Evolutionary conservation across 2,797 vertebrate genomes (phyloP).

Genomic region (Furcifer pardalis): DNA sequence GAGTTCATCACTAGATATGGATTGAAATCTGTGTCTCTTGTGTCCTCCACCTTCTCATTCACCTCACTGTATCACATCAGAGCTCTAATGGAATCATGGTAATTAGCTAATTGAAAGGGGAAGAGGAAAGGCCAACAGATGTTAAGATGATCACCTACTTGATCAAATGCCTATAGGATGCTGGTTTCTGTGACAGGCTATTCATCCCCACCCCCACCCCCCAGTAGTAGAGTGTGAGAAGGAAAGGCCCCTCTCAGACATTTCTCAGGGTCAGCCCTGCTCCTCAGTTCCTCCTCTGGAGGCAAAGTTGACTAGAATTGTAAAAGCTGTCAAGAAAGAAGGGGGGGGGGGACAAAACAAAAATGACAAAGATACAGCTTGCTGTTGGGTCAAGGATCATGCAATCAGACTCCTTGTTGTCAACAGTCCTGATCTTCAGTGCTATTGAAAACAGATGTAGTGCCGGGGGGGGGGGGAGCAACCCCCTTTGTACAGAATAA

Average conservation of each 20-base stretch:
- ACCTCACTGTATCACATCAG: not conserved
- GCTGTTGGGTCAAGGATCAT: constrained; percentile 58
- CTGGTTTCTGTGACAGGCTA: rapidly evolving
- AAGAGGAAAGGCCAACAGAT: not conserved
- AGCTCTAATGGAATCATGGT: not conserved
- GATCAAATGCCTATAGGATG: not conserved
- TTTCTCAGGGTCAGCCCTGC: constrained; percentile 40
- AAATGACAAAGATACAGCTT: constrained; percentile 45
- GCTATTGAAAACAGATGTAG: constrained; percentile 59
- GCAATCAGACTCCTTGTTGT: constrained; percentile 63
- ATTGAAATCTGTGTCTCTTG: not conserved
- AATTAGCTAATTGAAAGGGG: not conserved
- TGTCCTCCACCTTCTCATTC: not conserved
- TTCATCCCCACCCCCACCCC: not conserved
- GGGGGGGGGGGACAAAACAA: too few relatives aligned
- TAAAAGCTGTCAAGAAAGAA: constrained; percentile 63
- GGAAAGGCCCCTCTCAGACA: constrained; percentile 49
- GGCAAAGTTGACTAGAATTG: constrained; percentile 50
- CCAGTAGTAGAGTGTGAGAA: constrained; percentile 5
- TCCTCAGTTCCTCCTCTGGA: constrained; percentile 36
- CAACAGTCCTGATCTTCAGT: constrained; percentile 62
- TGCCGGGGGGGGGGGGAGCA: constrained; percentile 70
- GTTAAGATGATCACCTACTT: constrained; percentile 54
- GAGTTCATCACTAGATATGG: not conserved
- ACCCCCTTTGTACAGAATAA: constrained; percentile 60